Evolutionary conservation across 2,797 vertebrate species (phyloP).

Genomic region (Karalla daura): DNA sequence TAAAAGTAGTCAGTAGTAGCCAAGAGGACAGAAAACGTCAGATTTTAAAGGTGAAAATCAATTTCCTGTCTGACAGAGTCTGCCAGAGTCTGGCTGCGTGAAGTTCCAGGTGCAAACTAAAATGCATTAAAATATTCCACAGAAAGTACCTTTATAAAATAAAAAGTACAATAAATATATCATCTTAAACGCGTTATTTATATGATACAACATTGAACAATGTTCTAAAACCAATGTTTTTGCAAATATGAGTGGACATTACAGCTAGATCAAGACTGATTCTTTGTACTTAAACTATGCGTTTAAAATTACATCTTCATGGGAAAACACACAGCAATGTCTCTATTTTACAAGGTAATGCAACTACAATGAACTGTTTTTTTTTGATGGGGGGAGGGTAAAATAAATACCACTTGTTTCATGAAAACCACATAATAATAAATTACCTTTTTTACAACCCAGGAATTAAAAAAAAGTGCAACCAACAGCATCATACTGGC

Average conservation of each 20-base stretch:
- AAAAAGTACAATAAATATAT: conserved; percentile 54
- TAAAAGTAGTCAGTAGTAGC: not conserved
- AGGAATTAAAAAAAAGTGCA: conserved; percentile 78
- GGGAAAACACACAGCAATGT: conserved; percentile 60
- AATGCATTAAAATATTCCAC: conserved; percentile 45
- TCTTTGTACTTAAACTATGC: conserved; percentile 59
- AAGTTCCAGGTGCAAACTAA: conserved; percentile 40
- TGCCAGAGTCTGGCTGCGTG: conserved; percentile 10
- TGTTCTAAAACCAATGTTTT: conserved; percentile 60
- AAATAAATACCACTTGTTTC: conserved; percentile 73
- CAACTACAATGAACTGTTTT: conserved; percentile 52
- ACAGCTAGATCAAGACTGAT: conserved; percentile 64
- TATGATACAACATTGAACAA: conserved; percentile 64
- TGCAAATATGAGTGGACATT: conserved; percentile 58
- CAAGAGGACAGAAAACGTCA: not conserved
- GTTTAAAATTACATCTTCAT: conserved; percentile 64
- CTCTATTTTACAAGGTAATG: conserved; percentile 67
- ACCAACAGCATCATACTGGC: conserved; percentile 52
- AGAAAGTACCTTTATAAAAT: conserved; percentile 53
- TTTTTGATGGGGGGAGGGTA: conserved; percentile 21
- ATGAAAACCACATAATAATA: conserved; percentile 70
- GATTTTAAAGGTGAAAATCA: conserved; percentile 2
- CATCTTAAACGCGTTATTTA: conserved; percentile 29
- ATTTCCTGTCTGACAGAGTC: conserved; percentile 2
- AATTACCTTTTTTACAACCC: conserved; percentile 60